Evolutionary conservation across 2,888 invertebrate genomes (phyloP), one percentile per base, ranked within the genome.

Genomic region (Muscina levida): DNA sequence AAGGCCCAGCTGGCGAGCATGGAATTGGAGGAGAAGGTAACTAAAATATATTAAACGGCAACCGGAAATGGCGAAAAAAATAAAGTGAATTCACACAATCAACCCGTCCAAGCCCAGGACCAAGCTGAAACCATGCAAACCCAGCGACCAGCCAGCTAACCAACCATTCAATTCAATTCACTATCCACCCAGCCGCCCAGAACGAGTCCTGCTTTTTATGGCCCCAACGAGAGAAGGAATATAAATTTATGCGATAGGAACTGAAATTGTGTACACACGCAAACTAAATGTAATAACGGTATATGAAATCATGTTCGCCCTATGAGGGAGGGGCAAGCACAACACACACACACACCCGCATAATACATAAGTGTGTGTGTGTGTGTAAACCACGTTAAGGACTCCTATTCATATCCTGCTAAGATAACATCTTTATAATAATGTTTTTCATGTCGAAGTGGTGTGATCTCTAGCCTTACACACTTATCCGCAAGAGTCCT

Each of bases 11-110:
- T 81, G 77, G 56, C 68, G 48, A 68, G 74, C 57, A 53, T 31
- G 39, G 39, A 19, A 39, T 8, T 15, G 53, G 24, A 72, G 81
- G 77, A 77, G 74, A 81, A 77, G 77, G 74, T 77, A 81, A 73
- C 72, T 75, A 75, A 78, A 78, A 78, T 78, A 78, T 78, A 78
- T 82, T 76, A 82, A 82, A 82, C 75, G 77, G 78, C 82, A 76
- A 75, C 72, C 78, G 82, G 78, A 82, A 73, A 76, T 78, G 72
- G 59, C 70, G 57, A 71, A 70, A 62, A 72, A 75, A 78, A 68
- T 72, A 75, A 78, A 75, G 53, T 72, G 65, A 72, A 68, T 72
- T 72, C 72, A 82, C 44, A 72, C 70, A 72, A 53, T 53, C 53
- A 53, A 53, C 53, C 53, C 53, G 53, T 53, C 22, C 53, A 44